These are phyloP conservation scores for Podocnemis expansa DNA, from an alignment of 2,113 vertebrate genomes.

Conservation along the genomic window DNA sequence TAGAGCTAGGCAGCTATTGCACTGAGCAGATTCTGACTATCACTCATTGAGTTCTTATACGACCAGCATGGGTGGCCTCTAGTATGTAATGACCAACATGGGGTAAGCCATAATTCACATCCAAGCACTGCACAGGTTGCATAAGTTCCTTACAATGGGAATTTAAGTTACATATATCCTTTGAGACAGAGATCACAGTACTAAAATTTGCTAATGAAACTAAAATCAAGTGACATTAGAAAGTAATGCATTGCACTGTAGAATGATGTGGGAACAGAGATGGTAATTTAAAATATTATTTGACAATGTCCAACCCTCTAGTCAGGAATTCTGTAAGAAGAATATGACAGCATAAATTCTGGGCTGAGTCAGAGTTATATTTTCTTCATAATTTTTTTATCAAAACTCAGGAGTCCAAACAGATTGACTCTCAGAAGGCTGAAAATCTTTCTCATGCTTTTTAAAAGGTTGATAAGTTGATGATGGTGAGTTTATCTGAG, in stretches of 20 bases:
- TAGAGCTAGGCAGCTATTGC: not conserved
- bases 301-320: not conserved
- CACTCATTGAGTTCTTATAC: not conserved
- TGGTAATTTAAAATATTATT: not conserved
- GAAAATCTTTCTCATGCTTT: not conserved
- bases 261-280: not conserved
- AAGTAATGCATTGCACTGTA: not conserved
- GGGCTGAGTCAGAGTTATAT: not conserved
- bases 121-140: not conserved
- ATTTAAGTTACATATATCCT: not conserved
- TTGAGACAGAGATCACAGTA: not conserved
- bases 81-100: not conserved
- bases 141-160: not conserved
- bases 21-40: not conserved
- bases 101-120: not conserved
- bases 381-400: not conserved
- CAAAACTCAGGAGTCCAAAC: not conserved
- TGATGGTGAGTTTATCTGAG: not conserved
- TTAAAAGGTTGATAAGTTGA: not conserved
- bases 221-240: not conserved
- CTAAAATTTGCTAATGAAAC: not conserved
- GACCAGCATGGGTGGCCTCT: too few relatives aligned
- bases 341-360: not conserved
- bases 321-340: not conserved
- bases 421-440: not conserved